Evolutionary conservation across 2,113 vertebrate species (phyloP).

Genomic region (Pagrus major): DNA sequence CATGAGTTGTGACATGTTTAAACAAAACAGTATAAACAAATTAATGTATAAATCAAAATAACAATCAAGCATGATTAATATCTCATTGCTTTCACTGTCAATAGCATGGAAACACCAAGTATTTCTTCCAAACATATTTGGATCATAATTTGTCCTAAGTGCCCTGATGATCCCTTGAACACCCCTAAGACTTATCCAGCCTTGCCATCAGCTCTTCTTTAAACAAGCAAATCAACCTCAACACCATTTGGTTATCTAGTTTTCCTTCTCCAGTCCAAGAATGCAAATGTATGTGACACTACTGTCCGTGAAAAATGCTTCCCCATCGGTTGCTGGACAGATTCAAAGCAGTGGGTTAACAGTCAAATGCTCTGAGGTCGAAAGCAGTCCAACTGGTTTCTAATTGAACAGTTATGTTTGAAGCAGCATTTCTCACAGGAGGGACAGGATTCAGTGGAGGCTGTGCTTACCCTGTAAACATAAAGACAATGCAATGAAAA

Average conservation of each 20-base stretch:
- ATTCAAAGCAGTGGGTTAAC: constrained; percentile 25
- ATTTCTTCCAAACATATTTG: not conserved
- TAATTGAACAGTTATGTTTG: not conserved
- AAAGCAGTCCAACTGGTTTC: constrained; percentile 31
- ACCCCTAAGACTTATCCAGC: not conserved
- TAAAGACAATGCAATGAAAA: not conserved
- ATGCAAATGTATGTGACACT: constrained; percentile 4
- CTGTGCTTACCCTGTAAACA: constrained; percentile 2
- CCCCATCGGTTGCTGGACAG: not conserved
- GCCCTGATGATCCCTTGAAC: too few species aligned
- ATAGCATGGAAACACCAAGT: not conserved
- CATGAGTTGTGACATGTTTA: not conserved
- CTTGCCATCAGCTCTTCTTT: not conserved
- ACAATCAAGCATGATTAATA: not conserved
- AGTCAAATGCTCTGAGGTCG: not conserved
- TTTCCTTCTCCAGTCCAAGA: not conserved
- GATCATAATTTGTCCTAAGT: not conserved
- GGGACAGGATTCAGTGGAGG: not conserved
- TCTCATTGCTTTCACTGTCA: not conserved
- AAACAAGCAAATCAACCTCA: not conserved
- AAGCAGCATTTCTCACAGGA: not conserved
- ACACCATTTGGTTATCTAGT: not conserved
- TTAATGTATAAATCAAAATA: not conserved
- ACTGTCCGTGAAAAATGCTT: not conserved
- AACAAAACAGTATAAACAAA: not conserved